Conservation (phyloP, 2,113 vertebrate genomes). For the Oncorhynchus tshawytscha region DNA sequence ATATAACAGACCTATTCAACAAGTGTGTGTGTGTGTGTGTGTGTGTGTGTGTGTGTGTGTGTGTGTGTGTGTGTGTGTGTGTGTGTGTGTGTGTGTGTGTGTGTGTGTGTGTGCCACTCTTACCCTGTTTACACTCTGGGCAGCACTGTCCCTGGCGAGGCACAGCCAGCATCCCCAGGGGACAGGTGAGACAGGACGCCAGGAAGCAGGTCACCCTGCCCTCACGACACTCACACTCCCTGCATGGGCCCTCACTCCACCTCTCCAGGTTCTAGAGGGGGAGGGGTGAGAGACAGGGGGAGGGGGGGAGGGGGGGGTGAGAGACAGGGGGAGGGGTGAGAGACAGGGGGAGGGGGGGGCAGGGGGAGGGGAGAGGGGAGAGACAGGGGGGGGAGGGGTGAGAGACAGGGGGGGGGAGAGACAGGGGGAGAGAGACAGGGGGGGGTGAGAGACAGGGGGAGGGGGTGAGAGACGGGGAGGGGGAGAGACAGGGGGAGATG, state of each 20-base stretch:
- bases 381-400: too few relatives aligned
- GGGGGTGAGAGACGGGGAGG: too few relatives aligned
- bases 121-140: constrained; percentile 82
- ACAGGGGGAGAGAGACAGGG: too few relatives aligned
- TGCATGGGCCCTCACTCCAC: constrained; percentile 79
- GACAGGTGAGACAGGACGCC: constrained; percentile 82
- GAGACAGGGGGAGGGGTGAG: too few relatives aligned
- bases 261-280: constrained; percentile 69
- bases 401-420: too few relatives aligned
- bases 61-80: too few relatives aligned
- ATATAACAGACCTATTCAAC: too few relatives aligned
- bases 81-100: neutral
- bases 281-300: neutral
- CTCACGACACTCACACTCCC: constrained; percentile 78
- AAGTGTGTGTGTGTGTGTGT: too few relatives aligned
- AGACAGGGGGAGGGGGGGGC: too few relatives aligned
- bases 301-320: too few relatives aligned
- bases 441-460: neutral
- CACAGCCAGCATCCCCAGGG: constrained; percentile 68
- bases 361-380: too few relatives aligned
- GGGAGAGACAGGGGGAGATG: neutral
- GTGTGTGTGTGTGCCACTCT: neutral
- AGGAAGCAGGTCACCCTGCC: constrained; percentile 80
- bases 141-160: constrained; percentile 77
- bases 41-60: too few relatives aligned